Evolutionary conservation across 2,888 invertebrate genomes (phyloP).

Genomic region (Koerneria pararmatus): DNA sequence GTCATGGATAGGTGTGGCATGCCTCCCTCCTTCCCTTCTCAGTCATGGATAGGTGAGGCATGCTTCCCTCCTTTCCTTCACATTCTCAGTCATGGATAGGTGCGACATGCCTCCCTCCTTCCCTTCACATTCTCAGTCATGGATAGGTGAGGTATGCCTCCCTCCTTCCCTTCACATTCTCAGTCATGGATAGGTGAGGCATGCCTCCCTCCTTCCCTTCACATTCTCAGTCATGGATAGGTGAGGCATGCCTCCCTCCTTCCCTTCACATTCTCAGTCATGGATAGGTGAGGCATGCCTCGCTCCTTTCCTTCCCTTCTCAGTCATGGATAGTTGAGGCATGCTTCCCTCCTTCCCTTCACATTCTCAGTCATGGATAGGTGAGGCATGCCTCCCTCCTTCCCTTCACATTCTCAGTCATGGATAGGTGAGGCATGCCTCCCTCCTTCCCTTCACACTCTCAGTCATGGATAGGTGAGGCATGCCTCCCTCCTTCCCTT

Average conservation of each 20-base stretch:
- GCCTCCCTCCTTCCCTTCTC: too few relatives aligned
- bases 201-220: background rate
- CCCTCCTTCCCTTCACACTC: background rate
- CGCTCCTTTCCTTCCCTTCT: background rate
- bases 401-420: conserved; percentile 67
- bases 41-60: conserved; percentile 73
- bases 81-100: conserved; percentile 71
- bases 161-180: background rate
- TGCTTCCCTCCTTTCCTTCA: background rate
- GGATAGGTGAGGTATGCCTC: conserved; percentile 62
- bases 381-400: conserved; percentile 40
- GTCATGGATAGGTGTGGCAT: background rate
- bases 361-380: conserved; percentile 71
- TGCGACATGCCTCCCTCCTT: conserved; percentile 30
- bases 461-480: conserved; percentile 72
- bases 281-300: conserved; percentile 65
- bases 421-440: conserved; percentile 65
- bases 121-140: conserved; percentile 69
- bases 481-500: background rate
- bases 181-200: conserved; percentile 73
- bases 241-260: conserved; percentile 40
- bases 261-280: conserved; percentile 67
- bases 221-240: conserved; percentile 71
- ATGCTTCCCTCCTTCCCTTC: background rate
- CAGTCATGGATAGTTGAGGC: conserved; percentile 72